Evolutionary conservation across 2,113 vertebrate genomes (phyloP).

Genomic region (Gallinago paraguaiae): DNA sequence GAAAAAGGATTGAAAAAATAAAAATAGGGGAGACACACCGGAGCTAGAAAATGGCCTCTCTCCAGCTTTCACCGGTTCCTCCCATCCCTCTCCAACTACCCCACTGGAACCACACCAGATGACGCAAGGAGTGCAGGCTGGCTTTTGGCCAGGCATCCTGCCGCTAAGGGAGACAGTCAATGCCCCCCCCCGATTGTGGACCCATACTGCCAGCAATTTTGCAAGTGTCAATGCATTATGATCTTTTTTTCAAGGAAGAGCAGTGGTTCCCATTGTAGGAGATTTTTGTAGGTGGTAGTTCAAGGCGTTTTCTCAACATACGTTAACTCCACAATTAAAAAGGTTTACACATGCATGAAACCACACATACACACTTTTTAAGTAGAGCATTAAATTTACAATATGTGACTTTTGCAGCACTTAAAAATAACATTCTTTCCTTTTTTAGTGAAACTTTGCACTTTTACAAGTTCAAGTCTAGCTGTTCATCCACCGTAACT

Average conservation of each 20-base stretch:
- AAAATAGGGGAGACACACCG: not conserved
- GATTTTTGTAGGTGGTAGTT: not conserved
- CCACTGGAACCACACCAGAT: not conserved
- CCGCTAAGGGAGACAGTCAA: not conserved
- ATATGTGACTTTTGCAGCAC: not conserved
- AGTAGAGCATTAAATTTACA: not conserved
- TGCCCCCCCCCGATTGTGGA: not conserved
- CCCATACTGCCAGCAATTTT: not conserved
- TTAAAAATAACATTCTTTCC: not conserved
- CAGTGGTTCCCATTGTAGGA: not conserved
- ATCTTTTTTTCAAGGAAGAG: not conserved
- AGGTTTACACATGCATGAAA: not conserved
- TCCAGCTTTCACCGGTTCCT: not conserved
- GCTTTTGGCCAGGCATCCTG: not conserved
- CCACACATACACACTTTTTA: not conserved
- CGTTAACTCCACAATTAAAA: not conserved
- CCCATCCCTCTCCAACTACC: not conserved
- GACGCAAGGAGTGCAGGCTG: fast-evolving
- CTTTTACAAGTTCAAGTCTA: not conserved
- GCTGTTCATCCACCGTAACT: not conserved
- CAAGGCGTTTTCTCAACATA: not conserved
- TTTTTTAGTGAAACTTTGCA: not conserved
- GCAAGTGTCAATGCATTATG: not conserved
- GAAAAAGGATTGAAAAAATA: not conserved
- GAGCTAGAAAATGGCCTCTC: not conserved